These are phyloP conservation scores for Mesitornis unicolor DNA, from an alignment of 2,113 vertebrate genomes.

Conservation along the genomic window DNA sequence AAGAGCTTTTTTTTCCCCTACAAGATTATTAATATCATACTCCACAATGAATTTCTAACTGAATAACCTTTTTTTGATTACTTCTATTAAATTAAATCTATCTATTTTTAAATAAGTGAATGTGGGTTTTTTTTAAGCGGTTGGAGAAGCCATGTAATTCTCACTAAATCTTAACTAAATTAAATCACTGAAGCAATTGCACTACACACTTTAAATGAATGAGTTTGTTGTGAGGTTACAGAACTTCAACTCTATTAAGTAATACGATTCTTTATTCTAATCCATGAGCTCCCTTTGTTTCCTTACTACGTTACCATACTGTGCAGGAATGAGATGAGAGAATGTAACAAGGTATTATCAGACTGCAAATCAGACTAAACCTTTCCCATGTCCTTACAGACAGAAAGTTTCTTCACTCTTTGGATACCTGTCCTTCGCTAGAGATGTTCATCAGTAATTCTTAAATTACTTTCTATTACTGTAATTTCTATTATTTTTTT, in stretches of 20 bases:
- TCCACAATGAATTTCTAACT: background rate
- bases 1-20: background rate
- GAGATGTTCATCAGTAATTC: background rate
- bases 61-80: background rate
- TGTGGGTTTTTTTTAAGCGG: background rate
- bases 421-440: background rate
- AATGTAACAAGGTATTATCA: background rate
- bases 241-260: background rate
- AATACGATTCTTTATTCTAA: background rate
- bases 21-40: background rate
- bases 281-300: background rate
- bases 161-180: background rate
- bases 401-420: background rate
- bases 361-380: background rate
- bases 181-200: background rate
- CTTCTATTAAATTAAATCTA: background rate
- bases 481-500: background rate
- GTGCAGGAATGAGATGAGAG: background rate
- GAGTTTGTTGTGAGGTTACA: background rate
- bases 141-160: background rate
- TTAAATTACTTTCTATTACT: background rate
- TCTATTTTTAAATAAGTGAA: background rate
- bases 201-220: background rate
- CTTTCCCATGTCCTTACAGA: background rate
- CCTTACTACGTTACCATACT: background rate